These are phyloP conservation scores for Bombycilla garrulus DNA, from an alignment of 2,113 vertebrate species.

Conservation along the genomic window DNA sequence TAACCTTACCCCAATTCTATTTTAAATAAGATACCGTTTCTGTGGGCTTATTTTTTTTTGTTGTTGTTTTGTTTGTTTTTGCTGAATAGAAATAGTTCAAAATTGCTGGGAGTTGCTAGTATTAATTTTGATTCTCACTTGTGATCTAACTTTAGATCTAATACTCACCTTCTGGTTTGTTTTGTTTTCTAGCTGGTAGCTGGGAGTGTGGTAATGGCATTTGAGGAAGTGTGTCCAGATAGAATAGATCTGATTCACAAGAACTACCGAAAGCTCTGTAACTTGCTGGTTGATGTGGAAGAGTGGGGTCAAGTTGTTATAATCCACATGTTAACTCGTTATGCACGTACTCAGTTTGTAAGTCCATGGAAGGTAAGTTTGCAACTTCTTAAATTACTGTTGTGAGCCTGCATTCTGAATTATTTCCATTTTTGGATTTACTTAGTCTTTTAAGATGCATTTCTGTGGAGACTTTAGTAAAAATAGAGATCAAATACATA, in stretches of 20 bases:
- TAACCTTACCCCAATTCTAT: not conserved
- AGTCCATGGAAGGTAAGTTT: conserved; percentile 92
- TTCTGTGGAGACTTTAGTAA: not conserved
- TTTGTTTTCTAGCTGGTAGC: conserved; percentile 87
- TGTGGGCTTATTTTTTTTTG: not conserved
- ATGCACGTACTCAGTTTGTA: conserved; percentile 92
- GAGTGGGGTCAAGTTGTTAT: conserved; percentile 99
- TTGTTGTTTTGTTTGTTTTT: not conserved
- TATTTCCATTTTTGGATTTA: not conserved
- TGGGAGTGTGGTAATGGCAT: conserved; percentile 96
- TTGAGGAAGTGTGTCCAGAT: conserved; percentile 97
- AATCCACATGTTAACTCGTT: conserved; percentile 96
- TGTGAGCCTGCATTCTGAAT: not conserved
- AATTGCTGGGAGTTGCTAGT: not conserved
- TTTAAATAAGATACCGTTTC: not conserved
- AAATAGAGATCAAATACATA: not conserved
- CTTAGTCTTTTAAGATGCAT: not conserved
- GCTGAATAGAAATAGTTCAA: not conserved
- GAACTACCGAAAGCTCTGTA: conserved; percentile 96
- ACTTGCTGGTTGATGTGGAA: conserved; percentile 94
- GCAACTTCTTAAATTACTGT: not conserved
- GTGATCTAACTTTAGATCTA: not conserved
- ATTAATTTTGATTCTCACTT: not conserved
- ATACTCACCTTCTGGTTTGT: conserved; percentile 40
- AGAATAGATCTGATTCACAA: conserved; percentile 98